Percentiles rank a stretch among this genome's conserved stretches.
phyloP scores from a whole-genome alignment of 2,113 vertebrate species.

The Ranitomeya variabilis region DNA sequence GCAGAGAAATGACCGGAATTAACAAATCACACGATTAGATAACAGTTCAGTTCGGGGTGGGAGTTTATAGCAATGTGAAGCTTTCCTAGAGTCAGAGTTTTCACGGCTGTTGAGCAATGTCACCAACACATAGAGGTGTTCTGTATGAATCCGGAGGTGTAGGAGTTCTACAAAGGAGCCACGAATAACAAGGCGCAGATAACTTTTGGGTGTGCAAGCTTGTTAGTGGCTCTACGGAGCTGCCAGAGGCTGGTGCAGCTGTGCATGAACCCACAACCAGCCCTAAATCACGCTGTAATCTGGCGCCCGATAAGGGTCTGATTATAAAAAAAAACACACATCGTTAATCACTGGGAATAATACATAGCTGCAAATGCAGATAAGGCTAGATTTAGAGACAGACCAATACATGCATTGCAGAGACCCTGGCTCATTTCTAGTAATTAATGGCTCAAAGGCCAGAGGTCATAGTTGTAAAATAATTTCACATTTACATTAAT shows the following conservation, averaged over 20 bases:
- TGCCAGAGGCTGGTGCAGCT: conserved; percentile 66
- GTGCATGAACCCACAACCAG: conserved; percentile 58
- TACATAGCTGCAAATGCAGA: conserved; percentile 60
- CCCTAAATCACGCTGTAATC: conserved; percentile 65
- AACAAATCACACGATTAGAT: conserved; percentile 26
- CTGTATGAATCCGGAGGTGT: not conserved
- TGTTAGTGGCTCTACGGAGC: conserved; percentile 64
- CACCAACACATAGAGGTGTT: conserved; percentile 25
- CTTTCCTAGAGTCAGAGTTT: not conserved
- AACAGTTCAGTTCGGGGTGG: not conserved
- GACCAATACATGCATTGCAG: conserved; percentile 49
- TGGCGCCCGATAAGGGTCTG: conserved; percentile 63
- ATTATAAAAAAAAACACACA: conserved; percentile 63
- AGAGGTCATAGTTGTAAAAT: conserved; percentile 39
- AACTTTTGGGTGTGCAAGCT: conserved; percentile 48
- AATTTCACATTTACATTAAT: conserved; percentile 39
- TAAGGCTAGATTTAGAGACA: conserved; percentile 58
- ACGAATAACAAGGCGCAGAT: conserved; percentile 29
- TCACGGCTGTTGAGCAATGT: conserved; percentile 8
- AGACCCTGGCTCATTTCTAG: conserved; percentile 7
- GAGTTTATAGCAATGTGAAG: not conserved
- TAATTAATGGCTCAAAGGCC: conserved; percentile 41
- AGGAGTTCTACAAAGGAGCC: conserved; percentile 19
- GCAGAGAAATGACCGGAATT: conserved; percentile 9
- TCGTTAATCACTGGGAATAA: conserved; percentile 67